A percentile compares a stretch with the other conserved stretches of the same genome.
Evolutionary conservation across 37 sponge, comb jelly and placozoan species (phyloP).

Genomic region (Ephydatia muelleri): DNA sequence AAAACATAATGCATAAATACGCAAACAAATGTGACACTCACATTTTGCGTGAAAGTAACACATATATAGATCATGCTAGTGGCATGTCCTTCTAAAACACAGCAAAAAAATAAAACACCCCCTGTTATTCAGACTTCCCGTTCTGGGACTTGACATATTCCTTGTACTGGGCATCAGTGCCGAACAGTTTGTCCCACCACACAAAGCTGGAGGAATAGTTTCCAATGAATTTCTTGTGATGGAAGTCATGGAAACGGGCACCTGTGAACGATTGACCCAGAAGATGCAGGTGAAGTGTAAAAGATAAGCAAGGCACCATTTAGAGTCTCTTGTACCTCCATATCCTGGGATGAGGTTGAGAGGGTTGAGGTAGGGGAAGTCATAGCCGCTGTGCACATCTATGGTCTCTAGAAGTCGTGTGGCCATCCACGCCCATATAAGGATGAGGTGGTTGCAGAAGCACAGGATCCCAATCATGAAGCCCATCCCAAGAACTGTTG

Average conservation of each 20-base stretch:
- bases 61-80: background rate
- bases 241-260: conserved; percentile 87
- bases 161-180: conserved; percentile 83
- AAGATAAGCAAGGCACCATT: background rate
- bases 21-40: no score
- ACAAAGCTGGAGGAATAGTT: conserved; percentile 81
- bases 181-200: conserved; percentile 91
- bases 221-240: conserved; percentile 90
- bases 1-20: no score
- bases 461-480: conserved; percentile 72
- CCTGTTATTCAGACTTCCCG: background rate
- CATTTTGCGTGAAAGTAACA: no score
- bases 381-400: conserved; percentile 89
- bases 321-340: conserved; percentile 57
- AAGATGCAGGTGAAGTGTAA: conserved; percentile 55
- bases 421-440: conserved; percentile 85
- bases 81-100: background rate
- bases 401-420: conserved; percentile 81
- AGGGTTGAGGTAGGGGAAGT: conserved; percentile 87
- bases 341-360: conserved; percentile 86
- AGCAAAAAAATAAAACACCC: no score
- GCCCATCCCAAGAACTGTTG: conserved; percentile 74
- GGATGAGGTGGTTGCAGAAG: conserved; percentile 71
- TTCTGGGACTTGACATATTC: conserved; percentile 34
- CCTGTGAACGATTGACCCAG: conserved; percentile 52